Evolutionary conservation across 2,888 invertebrate genomes (phyloP).

Genomic region (Pelosia muscerda): DNA sequence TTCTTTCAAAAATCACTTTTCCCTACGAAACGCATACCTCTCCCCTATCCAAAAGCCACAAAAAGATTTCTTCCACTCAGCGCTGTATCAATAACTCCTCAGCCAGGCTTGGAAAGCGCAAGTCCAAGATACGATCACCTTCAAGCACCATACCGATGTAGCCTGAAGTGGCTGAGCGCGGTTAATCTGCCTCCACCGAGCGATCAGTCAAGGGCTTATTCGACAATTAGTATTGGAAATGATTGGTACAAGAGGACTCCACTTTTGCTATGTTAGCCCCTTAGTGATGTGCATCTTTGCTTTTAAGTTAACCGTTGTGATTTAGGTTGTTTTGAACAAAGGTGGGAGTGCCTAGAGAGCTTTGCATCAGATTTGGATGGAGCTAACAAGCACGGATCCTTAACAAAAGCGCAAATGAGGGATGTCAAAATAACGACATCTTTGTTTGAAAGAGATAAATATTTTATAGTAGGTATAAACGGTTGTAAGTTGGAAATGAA

Average conservation of each 20-base stretch:
- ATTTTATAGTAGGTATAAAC: background rate
- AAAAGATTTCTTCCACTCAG: slow-evolving; percentile 70
- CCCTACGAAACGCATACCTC: slow-evolving; percentile 7
- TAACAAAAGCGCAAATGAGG: too few species aligned
- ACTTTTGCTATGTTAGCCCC: slow-evolving; percentile 39
- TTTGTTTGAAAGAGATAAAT: too few species aligned
- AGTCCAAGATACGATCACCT: slow-evolving; percentile 69
- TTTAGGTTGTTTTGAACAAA: background rate
- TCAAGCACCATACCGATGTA: slow-evolving; percentile 60
- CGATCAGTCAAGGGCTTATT: slow-evolving; percentile 62
- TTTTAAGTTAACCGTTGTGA: background rate
- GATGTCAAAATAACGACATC: too few species aligned
- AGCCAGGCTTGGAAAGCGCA: slow-evolving; percentile 75
- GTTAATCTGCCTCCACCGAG: slow-evolving; percentile 74
- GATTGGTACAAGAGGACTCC: slow-evolving; percentile 48
- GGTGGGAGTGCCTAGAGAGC: background rate
- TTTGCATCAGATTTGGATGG: background rate
- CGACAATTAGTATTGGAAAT: slow-evolving; percentile 63
- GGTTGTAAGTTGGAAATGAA: background rate
- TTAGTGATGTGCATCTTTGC: slow-evolving; percentile 21
- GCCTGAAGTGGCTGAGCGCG: slow-evolving; percentile 70
- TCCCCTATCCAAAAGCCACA: slow-evolving; percentile 13
- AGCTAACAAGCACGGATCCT: background rate
- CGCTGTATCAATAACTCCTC: slow-evolving; percentile 75
- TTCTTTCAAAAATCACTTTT: background rate